phyloP scores from a whole-genome alignment of 2,888 invertebrate genomes.

The Abrostola triplasia region DNA sequence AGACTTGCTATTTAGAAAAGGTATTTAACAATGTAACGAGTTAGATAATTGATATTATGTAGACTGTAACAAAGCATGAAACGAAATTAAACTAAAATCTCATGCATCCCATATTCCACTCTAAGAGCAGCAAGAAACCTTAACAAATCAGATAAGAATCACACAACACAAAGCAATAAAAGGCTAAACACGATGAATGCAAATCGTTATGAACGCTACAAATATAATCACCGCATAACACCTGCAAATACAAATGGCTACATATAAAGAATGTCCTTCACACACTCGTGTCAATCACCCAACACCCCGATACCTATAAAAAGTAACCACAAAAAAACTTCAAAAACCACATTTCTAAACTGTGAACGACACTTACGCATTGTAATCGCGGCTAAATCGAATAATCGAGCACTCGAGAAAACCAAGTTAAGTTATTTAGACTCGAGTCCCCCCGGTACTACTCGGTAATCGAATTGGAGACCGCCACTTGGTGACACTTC shows the following conservation, averaged over 20 bases:
- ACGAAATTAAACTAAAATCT: no score
- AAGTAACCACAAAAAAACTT: conserved; percentile 59
- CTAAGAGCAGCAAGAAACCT: conserved; percentile 17
- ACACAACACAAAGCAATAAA: conserved; percentile 42
- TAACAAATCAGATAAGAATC: conserved; percentile 26
- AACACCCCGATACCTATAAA: conserved; percentile 51
- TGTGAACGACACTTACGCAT: conserved; percentile 78
- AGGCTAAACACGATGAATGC: conserved; percentile 44
- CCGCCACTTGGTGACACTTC: conserved; percentile 84
- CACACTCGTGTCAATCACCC: conserved; percentile 54
- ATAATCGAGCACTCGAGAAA: conserved; percentile 83
- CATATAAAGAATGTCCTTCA: conserved; percentile 46
- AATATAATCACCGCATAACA: conserved; percentile 51
- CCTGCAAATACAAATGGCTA: conserved; percentile 48
- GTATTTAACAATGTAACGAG: no score
- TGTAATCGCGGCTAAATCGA: conserved; percentile 83
- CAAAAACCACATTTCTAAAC: conserved; percentile 69
- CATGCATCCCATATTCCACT: conserved; percentile 9
- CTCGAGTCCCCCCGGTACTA: conserved; percentile 77
- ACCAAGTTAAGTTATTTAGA: conserved; percentile 83
- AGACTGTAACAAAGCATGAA: no score
- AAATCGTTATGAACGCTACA: conserved; percentile 52
- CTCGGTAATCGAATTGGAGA: conserved; percentile 84
- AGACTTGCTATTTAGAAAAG: no score
- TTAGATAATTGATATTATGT: no score